Conservation (phyloP, 1,140 invertebrate genomes). For the Ceratina japonica region DNA sequence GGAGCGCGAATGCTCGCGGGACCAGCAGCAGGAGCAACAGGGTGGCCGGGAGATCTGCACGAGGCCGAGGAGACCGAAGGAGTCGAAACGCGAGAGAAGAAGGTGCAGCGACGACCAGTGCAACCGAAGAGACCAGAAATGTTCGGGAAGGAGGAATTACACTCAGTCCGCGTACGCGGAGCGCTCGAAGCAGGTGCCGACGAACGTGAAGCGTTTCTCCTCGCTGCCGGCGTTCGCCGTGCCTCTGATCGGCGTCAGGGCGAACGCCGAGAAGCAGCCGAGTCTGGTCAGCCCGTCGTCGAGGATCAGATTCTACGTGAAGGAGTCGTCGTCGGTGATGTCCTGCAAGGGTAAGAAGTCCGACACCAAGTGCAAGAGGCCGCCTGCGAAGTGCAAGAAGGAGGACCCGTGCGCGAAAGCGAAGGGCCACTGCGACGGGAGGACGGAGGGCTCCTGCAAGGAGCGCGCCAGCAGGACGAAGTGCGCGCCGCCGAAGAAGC, state of each 20-base stretch:
- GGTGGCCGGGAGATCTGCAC: neutral
- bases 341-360: neutral
- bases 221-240: neutral
- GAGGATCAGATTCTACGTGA: neutral
- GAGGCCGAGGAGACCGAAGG: neutral
- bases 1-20: neutral
- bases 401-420: neutral
- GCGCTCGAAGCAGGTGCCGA: fast-evolving
- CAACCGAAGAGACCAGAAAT: neutral
- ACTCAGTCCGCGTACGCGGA: neutral
- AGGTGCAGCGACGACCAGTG: neutral
- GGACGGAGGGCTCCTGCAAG: neutral
- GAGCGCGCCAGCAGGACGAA: neutral
- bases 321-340: neutral
- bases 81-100: neutral
- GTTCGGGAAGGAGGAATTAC: conserved; percentile 12
- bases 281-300: neutral
- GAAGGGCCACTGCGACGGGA: neutral
- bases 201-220: conserved; percentile 1
- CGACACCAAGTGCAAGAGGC: neutral
- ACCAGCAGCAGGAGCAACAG: neutral
- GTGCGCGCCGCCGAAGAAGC: too few relatives aligned
- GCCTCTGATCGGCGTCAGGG: neutral
- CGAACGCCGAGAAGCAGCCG: neutral
- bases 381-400: conserved; percentile 8